Conservation (phyloP, 2,797 vertebrate species). For the Pangasius macronema region DNA sequence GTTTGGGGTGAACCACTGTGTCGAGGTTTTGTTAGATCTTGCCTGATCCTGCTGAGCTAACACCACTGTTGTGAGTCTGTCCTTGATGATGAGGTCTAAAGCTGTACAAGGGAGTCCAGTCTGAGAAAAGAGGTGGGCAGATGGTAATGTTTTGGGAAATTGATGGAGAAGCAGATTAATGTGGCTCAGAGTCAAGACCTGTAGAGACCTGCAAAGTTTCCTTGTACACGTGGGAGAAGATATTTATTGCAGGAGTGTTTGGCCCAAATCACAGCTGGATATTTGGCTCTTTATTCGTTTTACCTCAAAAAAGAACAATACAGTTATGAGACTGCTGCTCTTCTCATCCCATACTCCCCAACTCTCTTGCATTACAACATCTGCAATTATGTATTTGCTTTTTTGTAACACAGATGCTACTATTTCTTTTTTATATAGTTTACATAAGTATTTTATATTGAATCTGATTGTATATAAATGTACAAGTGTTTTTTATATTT, state of each 20-base stretch:
- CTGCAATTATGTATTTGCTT: neutral
- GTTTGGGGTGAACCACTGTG: constrained; percentile 14
- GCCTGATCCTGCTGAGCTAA: constrained; percentile 16
- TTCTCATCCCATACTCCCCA: neutral
- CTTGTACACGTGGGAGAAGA: neutral
- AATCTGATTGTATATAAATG: neutral
- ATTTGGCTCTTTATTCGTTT: neutral
- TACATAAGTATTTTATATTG: neutral
- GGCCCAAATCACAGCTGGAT: constrained; percentile 8
- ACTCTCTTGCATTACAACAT: neutral
- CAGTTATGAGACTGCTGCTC: neutral
- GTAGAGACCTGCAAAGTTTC: constrained; percentile 24
- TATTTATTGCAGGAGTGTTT: constrained; percentile 23
- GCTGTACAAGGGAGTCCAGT: neutral
- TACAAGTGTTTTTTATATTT: neutral
- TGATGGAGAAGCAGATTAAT: constrained; percentile 44
- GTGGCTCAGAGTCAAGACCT: constrained; percentile 8
- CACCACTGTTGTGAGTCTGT: neutral
- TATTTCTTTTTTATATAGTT: neutral
- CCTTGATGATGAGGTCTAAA: constrained; percentile 8
- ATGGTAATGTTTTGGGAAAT: constrained; percentile 29
- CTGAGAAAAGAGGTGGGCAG: neutral
- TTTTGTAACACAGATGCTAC: neutral
- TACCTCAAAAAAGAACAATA: neutral
- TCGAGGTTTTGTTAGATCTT: constrained; percentile 12